Conservation (phyloP, 2,113 vertebrate genomes). For the Pseudorasbora parva region DNA sequence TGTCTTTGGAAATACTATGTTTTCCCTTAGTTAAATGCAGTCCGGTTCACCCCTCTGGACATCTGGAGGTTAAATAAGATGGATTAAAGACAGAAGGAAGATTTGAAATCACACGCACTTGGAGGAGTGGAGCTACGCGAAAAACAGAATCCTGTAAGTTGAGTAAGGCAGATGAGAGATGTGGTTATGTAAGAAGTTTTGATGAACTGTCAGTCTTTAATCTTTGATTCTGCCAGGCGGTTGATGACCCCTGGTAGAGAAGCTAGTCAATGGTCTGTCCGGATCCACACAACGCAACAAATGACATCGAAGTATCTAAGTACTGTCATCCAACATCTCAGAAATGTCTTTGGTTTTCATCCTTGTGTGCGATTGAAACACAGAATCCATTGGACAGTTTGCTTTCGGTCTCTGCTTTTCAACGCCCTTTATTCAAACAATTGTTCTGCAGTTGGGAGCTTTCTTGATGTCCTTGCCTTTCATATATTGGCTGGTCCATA, state of each 20-base stretch:
- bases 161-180: constrained; percentile 13
- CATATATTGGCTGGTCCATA: constrained; percentile 6
- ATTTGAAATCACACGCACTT: constrained; percentile 1
- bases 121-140: background rate
- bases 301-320: background rate
- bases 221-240: background rate
- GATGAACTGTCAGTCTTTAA: constrained; percentile 17
- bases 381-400: background rate
- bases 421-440: background rate
- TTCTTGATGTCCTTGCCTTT: constrained; percentile 15
- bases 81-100: constrained; percentile 21
- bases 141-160: background rate
- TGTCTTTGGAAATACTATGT: background rate
- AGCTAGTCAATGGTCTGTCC: background rate
- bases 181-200: constrained; percentile 15
- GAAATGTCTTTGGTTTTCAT: background rate
- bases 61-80: constrained; percentile 6
- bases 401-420: background rate
- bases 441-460: background rate
- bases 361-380: background rate
- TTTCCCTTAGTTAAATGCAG: background rate
- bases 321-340: background rate
- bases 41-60: background rate
- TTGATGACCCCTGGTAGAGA: background rate
- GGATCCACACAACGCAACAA: background rate